These are phyloP conservation scores for Colletes latitarsis DNA, from an alignment of 1,140 invertebrate genomes.

Conservation along the genomic window DNA sequence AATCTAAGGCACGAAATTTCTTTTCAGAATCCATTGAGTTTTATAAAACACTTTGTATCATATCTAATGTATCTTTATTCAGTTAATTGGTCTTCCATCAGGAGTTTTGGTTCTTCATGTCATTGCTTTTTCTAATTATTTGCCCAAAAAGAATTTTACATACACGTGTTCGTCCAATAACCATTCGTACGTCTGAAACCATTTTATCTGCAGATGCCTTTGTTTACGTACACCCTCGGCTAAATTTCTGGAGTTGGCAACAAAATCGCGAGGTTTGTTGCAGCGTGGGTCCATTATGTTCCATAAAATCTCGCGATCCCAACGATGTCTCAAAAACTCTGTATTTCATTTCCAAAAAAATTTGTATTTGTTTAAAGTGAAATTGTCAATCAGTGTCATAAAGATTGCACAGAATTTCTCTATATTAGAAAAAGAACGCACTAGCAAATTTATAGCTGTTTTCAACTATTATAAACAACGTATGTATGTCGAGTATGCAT, in stretches of 20 bases:
- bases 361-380: not conserved
- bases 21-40: no score
- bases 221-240: constrained; percentile 52
- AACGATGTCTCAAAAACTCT: not conserved
- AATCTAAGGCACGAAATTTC: no score
- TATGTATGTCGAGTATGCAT: not conserved
- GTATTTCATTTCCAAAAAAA: no score
- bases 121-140: no score
- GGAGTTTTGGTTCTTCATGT: no score
- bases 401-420: not conserved
- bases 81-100: no score
- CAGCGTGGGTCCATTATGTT: constrained; percentile 56
- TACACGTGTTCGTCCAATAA: constrained; percentile 67
- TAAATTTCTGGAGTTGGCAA: constrained; percentile 52
- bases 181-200: constrained; percentile 64
- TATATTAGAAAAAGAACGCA: not conserved
- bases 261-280: constrained; percentile 61
- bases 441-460: not conserved
- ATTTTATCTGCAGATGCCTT: constrained; percentile 55
- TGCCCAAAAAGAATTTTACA: not conserved
- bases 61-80: no score
- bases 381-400: not conserved
- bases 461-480: not conserved
- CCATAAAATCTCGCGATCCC: not conserved
- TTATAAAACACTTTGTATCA: no score